phyloP scores from a whole-genome alignment of 2,113 vertebrate genomes.

The Oceanites oceanicus region DNA sequence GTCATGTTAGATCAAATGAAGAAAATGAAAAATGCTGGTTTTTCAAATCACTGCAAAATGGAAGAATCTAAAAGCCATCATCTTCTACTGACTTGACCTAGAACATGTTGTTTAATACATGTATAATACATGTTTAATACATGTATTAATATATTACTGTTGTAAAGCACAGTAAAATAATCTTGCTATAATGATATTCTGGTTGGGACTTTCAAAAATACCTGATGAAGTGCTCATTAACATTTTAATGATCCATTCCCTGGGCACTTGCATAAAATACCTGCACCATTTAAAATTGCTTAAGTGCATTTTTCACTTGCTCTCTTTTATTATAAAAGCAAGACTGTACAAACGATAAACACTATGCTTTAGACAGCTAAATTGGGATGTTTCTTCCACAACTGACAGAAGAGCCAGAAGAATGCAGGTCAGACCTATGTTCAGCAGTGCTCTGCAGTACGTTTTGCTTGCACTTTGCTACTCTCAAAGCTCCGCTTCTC shows the following conservation, averaged over 20 bases:
- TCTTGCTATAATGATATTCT: not conserved
- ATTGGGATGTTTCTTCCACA: not conserved
- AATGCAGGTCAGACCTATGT: not conserved
- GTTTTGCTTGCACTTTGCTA: not conserved
- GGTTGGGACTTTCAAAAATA: not conserved
- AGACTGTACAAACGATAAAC: not conserved
- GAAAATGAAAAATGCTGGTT: not conserved
- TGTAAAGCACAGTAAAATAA: not conserved
- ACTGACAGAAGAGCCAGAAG: not conserved
- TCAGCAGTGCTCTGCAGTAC: not conserved
- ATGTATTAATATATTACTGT: not conserved
- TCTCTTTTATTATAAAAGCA: not conserved
- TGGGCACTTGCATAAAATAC: not conserved
- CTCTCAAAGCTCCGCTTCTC: not conserved
- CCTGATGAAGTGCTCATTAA: not conserved
- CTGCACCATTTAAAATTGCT: not conserved
- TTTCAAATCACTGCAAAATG: not conserved
- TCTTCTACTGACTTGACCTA: not conserved
- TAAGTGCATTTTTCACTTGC: not conserved
- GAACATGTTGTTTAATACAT: not conserved
- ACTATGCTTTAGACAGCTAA: not conserved
- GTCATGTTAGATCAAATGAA: not conserved
- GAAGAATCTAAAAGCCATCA: not conserved
- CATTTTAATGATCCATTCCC: not conserved
- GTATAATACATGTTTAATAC: not conserved